A percentile compares a stretch with the other conserved stretches of the same genome.
Conservation (phyloP, 2,888 invertebrate species). For the Sphaerophoria rueppellii region DNA sequence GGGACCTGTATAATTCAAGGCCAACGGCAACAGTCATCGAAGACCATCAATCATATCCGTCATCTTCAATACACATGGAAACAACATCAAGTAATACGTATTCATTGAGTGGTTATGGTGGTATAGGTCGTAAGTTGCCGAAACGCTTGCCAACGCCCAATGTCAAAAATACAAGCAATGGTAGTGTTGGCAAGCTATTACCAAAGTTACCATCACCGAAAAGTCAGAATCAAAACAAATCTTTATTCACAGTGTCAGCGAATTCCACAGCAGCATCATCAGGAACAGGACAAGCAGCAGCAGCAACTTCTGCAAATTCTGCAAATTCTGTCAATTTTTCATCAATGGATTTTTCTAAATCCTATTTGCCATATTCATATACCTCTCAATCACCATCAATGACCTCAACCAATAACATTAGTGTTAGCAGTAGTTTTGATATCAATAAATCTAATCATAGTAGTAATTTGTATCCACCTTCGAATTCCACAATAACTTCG, state of each 20-base stretch:
- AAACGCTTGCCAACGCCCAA: constrained; percentile 77
- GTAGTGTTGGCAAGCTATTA: constrained; percentile 75
- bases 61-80: constrained; percentile 73
- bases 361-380: constrained; percentile 57
- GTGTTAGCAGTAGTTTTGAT: constrained; percentile 43
- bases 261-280: constrained; percentile 8
- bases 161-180: constrained; percentile 34
- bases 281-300: constrained; percentile 41
- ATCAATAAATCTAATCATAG: constrained; percentile 52
- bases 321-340: constrained; percentile 14
- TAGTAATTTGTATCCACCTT: constrained; percentile 61
- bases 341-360: constrained; percentile 57
- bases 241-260: too few relatives aligned
- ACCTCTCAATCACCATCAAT: constrained; percentile 58
- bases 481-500: constrained; percentile 52
- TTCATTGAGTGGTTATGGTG: constrained; percentile 60
- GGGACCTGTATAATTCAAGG: constrained; percentile 46
- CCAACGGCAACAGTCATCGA: constrained; percentile 76
- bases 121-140: constrained; percentile 76
- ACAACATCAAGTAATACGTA: constrained; percentile 40
- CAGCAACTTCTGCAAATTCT: constrained; percentile 18
- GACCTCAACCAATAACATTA: constrained; percentile 45
- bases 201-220: constrained; percentile 75
- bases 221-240: too few relatives aligned
- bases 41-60: constrained; percentile 78